Base-by-base conservation (phyloP, 2,888 invertebrate genomes). In the Eudemis profundana region DNA sequence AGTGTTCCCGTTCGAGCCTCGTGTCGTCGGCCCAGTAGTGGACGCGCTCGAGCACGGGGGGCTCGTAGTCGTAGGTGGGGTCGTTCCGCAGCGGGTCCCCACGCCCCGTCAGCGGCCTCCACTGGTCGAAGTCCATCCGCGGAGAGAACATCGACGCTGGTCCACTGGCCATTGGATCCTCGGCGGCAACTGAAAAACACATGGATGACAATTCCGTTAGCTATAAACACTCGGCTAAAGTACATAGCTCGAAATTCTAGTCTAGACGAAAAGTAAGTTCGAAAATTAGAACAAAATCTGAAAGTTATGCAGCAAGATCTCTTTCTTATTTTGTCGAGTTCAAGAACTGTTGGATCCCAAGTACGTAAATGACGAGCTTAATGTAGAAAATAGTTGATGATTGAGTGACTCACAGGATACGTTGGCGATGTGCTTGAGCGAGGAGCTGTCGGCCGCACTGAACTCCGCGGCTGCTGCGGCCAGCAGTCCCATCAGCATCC, bases 11-110 rank as follows among this genome's bases (percentile, higher is more conserved):
- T 69, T 95, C 94, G 0, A 93, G 87, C 72, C 94, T 93, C 70
- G 93, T 93, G 0, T 95, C 94, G 47, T 95, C 95, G 17, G 95
- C 94, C 97, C 97, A 97, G 78, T 96, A 97, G 74, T 95, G 95
- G 2, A 97, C 97, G 36, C 95, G 90, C 69, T 96, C 96, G 40
- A 96, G 84, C 2, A 96, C 95, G 0, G 97, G 97, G 0, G 97
- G 97, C 63, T 96, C 96, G 81, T 97, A 97, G 80, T 96, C 96
- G 81, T 95, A 96, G 0, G 97, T 97, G 7, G 97, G 97, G 79
- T 97, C 96, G 78, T 96, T 96, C 75, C 96, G 96, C 49, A 97
- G 81, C 0, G 96, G 96, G 83, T 97, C 96, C 0, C 96, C 96
- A 62, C 95, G 94, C 4, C 96, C 97, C 46, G 97, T 93, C 68